These are phyloP conservation scores for Poecilia gillii DNA, from an alignment of 2,797 vertebrate genomes.

Conservation along the genomic window DNA sequence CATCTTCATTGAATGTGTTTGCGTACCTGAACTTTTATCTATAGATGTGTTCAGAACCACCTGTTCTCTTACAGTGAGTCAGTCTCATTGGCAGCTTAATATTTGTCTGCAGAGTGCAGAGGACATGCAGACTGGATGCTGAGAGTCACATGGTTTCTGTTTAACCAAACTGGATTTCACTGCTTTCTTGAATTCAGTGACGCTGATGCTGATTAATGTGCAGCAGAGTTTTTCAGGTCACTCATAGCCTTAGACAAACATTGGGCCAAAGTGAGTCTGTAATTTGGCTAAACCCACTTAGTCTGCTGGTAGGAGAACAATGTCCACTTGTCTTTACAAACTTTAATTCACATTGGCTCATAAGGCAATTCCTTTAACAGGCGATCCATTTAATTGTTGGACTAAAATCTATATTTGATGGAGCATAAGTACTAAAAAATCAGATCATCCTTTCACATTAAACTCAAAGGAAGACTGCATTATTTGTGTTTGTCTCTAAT, in stretches of 20 bases:
- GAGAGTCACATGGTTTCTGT: conserved; percentile 36
- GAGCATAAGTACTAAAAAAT: conserved; percentile 36
- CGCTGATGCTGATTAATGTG: conserved; percentile 6
- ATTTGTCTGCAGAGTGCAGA: conserved; percentile 45
- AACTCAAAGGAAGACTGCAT: conserved; percentile 18
- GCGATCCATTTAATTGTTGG: conserved; percentile 39
- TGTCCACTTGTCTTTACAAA: conserved; percentile 51
- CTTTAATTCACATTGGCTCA: conserved; percentile 48
- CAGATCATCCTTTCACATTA: conserved; percentile 38
- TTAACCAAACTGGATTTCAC: neutral
- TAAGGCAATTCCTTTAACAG: conserved; percentile 47
- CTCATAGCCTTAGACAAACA: conserved; percentile 18
- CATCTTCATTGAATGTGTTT: neutral
- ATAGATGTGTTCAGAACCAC: neutral
- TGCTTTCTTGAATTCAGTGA: conserved; percentile 21
- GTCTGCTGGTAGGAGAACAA: conserved; percentile 22
- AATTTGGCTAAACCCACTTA: conserved; percentile 23
- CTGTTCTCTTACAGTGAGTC: neutral
- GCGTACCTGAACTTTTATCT: neutral
- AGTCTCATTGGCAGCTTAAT: conserved; percentile 24
- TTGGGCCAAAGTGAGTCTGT: neutral
- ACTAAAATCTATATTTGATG: conserved; percentile 39
- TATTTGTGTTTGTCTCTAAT: conserved; percentile 12
- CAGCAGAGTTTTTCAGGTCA: conserved; percentile 9
- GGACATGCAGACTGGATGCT: conserved; percentile 30